Percentiles rank a stretch among this genome's conserved stretches.
Conservation (phyloP, 2,888 invertebrate genomes). For the Abrostola tripartita region DNA sequence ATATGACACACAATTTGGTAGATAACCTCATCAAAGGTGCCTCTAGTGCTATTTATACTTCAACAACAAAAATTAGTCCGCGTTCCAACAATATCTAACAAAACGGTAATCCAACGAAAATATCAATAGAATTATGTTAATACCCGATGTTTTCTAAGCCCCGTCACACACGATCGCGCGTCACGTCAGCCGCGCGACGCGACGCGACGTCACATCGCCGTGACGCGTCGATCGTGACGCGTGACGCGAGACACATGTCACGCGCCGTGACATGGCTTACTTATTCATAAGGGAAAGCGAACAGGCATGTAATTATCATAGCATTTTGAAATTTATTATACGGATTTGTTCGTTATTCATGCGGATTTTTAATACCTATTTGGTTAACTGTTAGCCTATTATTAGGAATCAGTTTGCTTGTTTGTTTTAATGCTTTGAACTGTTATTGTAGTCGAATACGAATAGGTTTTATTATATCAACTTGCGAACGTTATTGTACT, state of each 20-base stretch:
- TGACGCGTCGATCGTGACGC: constrained; percentile 60
- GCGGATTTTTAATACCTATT: constrained; percentile 26
- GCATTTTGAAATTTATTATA: constrained; percentile 60
- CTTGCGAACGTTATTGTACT: too few species aligned
- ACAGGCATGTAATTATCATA: constrained; percentile 62
- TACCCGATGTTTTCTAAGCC: constrained; percentile 55
- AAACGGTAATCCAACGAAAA: constrained; percentile 21
- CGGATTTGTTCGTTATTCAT: constrained; percentile 52
- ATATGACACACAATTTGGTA: too few species aligned
- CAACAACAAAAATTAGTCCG: background rate
- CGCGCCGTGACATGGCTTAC: constrained; percentile 59
- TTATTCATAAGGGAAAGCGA: constrained; percentile 65
- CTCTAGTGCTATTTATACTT: too few species aligned
- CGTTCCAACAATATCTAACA: constrained; percentile 8
- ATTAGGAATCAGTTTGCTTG: constrained; percentile 24
- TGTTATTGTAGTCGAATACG: constrained; percentile 23
- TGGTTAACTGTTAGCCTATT: background rate
- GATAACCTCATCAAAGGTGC: too few species aligned
- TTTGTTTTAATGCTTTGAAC: constrained; percentile 33
- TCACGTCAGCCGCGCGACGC: constrained; percentile 57
- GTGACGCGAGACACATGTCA: constrained; percentile 57
- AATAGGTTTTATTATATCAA: too few species aligned
- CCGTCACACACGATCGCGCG: constrained; percentile 57
- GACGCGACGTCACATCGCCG: constrained; percentile 58
- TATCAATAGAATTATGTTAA: constrained; percentile 51